Base-by-base conservation (phyloP, 2,888 invertebrate genomes). In the Torymus tubicola region DNA sequence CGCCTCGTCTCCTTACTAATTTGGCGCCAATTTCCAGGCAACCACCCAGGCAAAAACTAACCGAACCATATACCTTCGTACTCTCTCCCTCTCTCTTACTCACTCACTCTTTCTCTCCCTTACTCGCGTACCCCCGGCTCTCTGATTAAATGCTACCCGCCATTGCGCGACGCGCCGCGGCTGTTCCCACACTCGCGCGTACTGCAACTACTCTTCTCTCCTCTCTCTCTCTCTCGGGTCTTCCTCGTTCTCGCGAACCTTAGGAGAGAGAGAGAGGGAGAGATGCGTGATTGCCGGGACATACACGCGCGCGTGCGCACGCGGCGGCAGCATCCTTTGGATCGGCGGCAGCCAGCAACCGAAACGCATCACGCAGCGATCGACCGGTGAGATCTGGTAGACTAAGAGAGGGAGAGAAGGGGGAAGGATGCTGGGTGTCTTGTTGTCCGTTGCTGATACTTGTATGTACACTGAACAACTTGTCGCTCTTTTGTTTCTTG, bases 21-120 rank as follows among this genome's bases (percentile, higher is more conserved):
- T 90, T 90, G 90, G 90, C 90, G 90, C 90, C 90, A 90, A 90
- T 90, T 90, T 90, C 89, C 90, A 90, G 89, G 89, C 89, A 89
- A 89, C 90, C 89, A 88, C 89, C 88, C 89, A 87, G 86, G 90
- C 90, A 90, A 90, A 90, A 90, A 90, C 89, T 89, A 89, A 90
- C 89, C 90, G 89, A 88, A 88, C 89, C 90, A 80, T 80, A 79
- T 90, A 88, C 88, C 83, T 72, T 78, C 71, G 52, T 55, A 11
- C 21, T 14, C 21, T 11, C n/a, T 13, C 63, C 82, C 85, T 75
- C 68, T 80, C 78, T 81, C 78, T 80, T 65, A 61, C 70, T 63
- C 60, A 64, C 70, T 75, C 53, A 31, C 42, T 42, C 67, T 79
- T n/a, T n/a, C 72, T 70, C 68, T 52, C 63, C 24, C 18, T 69